A percentile compares a stretch with the other conserved stretches of the same genome.
Evolutionary conservation across 2,888 invertebrate species (phyloP).

Genomic region (Platycnemis pennipes): DNA sequence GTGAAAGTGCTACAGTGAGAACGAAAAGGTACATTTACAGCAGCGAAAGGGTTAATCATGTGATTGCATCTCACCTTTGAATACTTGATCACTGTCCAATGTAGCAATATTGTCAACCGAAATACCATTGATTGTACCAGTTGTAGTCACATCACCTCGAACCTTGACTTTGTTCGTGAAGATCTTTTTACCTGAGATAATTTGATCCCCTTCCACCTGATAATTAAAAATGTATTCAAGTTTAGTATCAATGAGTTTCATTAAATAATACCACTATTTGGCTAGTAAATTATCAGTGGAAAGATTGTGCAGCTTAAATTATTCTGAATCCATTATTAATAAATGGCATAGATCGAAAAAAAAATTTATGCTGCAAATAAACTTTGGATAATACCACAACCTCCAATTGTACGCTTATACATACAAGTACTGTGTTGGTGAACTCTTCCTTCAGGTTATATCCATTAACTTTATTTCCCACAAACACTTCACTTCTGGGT

Average conservation of each 20-base stretch:
- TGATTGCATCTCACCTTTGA: not conserved
- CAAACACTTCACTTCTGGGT: not conserved
- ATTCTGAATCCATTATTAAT: too few species aligned
- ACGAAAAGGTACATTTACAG: too few species aligned
- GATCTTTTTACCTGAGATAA: slow-evolving; percentile 47
- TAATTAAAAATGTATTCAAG: not conserved
- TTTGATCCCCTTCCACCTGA: slow-evolving; percentile 32
- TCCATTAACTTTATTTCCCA: slow-evolving; percentile 48
- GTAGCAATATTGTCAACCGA: not conserved
- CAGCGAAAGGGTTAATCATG: not conserved
- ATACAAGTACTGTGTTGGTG: slow-evolving; percentile 8
- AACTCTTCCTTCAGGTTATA: slow-evolving; percentile 34
- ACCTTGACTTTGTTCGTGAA: slow-evolving; percentile 1
- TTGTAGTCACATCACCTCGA: not conserved
- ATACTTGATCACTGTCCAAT: slow-evolving; percentile 4
- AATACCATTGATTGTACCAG: not conserved
- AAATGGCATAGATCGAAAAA: too few species aligned
- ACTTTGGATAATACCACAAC: not conserved
- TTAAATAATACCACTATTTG: too few species aligned
- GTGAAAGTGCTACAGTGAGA: too few species aligned
- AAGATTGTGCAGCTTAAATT: too few species aligned
- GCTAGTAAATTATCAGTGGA: too few species aligned
- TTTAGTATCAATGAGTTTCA: too few species aligned
- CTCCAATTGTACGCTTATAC: not conserved
- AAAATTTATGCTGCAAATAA: not conserved